These are phyloP conservation scores for Gnatocerus cornutus DNA, from an alignment of 2,888 invertebrate genomes.

Conservation along the genomic window DNA sequence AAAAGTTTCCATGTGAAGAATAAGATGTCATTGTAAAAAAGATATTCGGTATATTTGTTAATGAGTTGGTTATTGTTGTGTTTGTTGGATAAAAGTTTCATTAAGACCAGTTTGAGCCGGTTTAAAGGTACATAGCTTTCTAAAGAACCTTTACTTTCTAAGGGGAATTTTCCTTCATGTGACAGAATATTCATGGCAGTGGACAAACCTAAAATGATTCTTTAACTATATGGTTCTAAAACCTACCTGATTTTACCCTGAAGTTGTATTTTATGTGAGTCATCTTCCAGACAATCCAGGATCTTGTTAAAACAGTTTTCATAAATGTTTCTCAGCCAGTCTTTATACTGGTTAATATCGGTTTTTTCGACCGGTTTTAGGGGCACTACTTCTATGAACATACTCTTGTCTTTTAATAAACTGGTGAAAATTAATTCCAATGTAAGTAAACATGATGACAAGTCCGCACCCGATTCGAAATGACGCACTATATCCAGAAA, in stretches of 20 bases:
- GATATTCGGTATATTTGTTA: conserved; percentile 82
- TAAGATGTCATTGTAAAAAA: conserved; percentile 83
- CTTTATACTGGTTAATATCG: conserved; percentile 77
- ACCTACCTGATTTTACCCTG: conserved; percentile 62
- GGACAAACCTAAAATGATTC: conserved; percentile 73
- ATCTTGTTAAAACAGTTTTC: conserved; percentile 77
- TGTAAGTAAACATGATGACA: conserved; percentile 77
- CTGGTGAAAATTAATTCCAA: conserved; percentile 83
- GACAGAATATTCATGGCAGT: conserved; percentile 83
- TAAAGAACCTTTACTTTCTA: conserved; percentile 73
- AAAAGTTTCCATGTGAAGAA: conserved; percentile 81
- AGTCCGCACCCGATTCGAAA: conserved; percentile 74
- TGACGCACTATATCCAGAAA: conserved; percentile 80
- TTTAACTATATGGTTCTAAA: conserved; percentile 59
- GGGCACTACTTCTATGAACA: conserved; percentile 77
- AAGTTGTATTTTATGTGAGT: conserved; percentile 65
- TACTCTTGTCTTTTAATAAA: conserved; percentile 78
- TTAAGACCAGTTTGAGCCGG: conserved; percentile 80
- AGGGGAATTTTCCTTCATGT: conserved; percentile 81
- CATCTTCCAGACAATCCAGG: conserved; percentile 73
- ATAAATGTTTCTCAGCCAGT: conserved; percentile 82
- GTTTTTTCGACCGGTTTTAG: conserved; percentile 75
- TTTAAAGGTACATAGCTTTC: conserved; percentile 78
- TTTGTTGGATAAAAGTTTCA: conserved; percentile 77
- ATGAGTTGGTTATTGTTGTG: conserved; percentile 77